phyloP scores from a whole-genome alignment of 2,113 vertebrate genomes.

The Chinchilla lanigera region DNA sequence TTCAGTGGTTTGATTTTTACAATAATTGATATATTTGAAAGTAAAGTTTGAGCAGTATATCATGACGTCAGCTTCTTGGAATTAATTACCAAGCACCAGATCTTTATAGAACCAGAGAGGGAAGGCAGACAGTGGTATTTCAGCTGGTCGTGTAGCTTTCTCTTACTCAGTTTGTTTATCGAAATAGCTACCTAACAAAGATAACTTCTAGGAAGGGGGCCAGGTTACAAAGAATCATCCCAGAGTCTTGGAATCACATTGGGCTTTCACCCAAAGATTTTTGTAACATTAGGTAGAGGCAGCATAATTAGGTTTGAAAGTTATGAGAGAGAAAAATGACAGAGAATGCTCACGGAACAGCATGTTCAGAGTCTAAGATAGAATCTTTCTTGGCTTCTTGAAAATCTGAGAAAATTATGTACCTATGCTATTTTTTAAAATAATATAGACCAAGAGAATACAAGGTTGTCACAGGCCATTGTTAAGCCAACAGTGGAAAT shows the following conservation, averaged over 20 bases:
- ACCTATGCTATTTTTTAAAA: constrained; percentile 34
- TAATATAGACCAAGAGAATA: constrained; percentile 11
- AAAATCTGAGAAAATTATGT: constrained; percentile 44
- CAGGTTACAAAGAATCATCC: constrained; percentile 76
- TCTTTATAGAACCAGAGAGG: not conserved
- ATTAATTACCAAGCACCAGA: not conserved
- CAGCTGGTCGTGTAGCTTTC: constrained; percentile 30
- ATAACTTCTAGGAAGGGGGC: constrained; percentile 74
- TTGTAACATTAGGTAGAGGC: constrained; percentile 77
- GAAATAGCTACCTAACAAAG: constrained; percentile 75
- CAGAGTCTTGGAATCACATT: constrained; percentile 75
- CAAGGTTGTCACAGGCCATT: constrained; percentile 9
- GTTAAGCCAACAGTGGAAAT: constrained; percentile 8
- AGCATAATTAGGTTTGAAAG: constrained; percentile 72
- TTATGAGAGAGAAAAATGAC: constrained; percentile 53
- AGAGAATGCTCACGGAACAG: constrained; percentile 62
- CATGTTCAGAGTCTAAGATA: constrained; percentile 58
- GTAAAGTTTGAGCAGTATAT: not conserved
- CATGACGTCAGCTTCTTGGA: not conserved
- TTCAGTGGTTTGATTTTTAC: not conserved
- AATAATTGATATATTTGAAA: not conserved
- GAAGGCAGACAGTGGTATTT: constrained; percentile 59
- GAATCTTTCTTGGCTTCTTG: constrained; percentile 54
- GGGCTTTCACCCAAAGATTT: constrained; percentile 74
- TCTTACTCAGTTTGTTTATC: constrained; percentile 69